Conservation (phyloP, 2,797 vertebrate species). For the Choloepus didactylus region DNA sequence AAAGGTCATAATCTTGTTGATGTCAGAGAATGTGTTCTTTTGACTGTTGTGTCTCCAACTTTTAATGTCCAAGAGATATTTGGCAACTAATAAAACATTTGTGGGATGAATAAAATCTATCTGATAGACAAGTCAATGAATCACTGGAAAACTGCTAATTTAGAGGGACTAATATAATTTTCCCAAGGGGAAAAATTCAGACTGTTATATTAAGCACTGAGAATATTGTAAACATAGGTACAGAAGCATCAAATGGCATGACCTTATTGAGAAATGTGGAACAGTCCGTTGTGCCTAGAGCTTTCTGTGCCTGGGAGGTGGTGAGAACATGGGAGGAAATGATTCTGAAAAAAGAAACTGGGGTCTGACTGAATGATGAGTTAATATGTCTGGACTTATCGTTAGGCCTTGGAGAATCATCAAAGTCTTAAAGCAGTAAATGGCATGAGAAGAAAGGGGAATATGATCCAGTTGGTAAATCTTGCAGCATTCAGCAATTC, state of each 20-base stretch:
- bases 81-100: background rate
- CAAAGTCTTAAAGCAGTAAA: background rate
- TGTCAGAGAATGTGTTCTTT: background rate
- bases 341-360: background rate
- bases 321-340: background rate
- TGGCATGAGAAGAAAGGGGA: background rate
- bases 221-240: background rate
- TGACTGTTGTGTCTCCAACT: background rate
- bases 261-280: background rate
- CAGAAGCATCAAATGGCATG: background rate
- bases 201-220: background rate
- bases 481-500: background rate
- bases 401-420: background rate
- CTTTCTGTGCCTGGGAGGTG: background rate
- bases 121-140: background rate
- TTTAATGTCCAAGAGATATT: background rate
- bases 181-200: background rate
- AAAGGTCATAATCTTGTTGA: background rate
- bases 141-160: background rate
- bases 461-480: background rate
- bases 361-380: background rate
- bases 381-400: background rate
- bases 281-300: background rate
- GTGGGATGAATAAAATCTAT: background rate
- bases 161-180: conserved; percentile 24